Percentiles rank a stretch among this genome's conserved stretches.
phyloP scores from a whole-genome alignment of 2,888 invertebrate species.

The Bimastos eiseni region DNA sequence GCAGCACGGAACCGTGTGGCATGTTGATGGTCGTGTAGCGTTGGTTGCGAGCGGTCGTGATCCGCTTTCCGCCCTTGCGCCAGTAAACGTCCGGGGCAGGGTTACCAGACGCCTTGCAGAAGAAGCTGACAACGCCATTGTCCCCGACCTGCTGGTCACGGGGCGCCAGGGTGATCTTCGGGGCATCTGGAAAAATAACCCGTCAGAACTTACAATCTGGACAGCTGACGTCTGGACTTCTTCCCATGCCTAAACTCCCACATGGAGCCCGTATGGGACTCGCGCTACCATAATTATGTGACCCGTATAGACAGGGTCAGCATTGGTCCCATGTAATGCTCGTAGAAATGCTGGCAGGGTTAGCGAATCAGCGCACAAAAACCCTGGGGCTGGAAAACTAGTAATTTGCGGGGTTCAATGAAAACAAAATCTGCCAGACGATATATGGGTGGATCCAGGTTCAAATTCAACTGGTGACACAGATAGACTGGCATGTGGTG shows the following conservation, averaged over 20 bases:
- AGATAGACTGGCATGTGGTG: too few species aligned
- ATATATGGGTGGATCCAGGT: too few species aligned
- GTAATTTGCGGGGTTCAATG: too few species aligned
- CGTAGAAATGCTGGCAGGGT: too few species aligned
- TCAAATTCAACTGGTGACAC: too few species aligned
- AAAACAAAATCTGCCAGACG: too few species aligned
- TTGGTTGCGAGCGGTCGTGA: constrained; percentile 67
- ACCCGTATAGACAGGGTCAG: too few species aligned
- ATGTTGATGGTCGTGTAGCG: constrained; percentile 52
- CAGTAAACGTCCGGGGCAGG: constrained; percentile 87
- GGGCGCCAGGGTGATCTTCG: constrained; percentile 88
- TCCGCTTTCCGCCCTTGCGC: constrained; percentile 87
- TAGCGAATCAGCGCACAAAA: too few species aligned
- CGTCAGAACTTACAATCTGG: not conserved
- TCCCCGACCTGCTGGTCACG: constrained; percentile 87
- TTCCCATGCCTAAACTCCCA: too few species aligned
- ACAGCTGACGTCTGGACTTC: not conserved
- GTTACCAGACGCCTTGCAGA: constrained; percentile 80
- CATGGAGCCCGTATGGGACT: too few species aligned
- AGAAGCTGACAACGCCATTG: constrained; percentile 90
- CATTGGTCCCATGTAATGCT: too few species aligned
- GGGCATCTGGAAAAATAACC: constrained; percentile 74
- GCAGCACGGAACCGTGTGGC: constrained; percentile 69
- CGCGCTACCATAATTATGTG: not conserved
- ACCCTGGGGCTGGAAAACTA: too few species aligned